Evolutionary conservation across 1,140 invertebrate genomes (phyloP), one percentile per base, ranked within the genome.

Genomic region (Meteorus sp.): DNA sequence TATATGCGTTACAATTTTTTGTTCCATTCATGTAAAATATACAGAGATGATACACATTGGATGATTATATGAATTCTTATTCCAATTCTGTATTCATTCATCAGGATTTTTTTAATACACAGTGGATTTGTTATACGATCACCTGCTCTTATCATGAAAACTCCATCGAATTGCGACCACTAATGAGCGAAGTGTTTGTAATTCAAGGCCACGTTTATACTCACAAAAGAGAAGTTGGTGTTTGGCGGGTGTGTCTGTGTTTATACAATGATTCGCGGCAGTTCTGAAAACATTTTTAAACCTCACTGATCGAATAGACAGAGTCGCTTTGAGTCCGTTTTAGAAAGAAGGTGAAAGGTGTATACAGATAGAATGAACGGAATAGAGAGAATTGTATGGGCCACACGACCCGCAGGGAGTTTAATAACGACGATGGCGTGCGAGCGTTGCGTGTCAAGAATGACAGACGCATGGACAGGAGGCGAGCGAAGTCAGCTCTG

Each of bases 391-490:
- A 52, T 52, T 25, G 41, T 31, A 39, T 35, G 37, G 57, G 37
- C 44, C 57, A 33, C 25, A 39, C 50, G 51, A 54, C 56, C 60
- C 56, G 56, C 47, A 62, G 29, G 39, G 19, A 45, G 27, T 43
- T 58, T 70, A 71, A 72, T 74, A 74, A 73, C 69, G 71, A 63
- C 55, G 60, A n/a, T 70, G 65, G 67, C 71, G 66, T 72, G 74
- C 66, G 67, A 68, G 33, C 54, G 66, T 78, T 74, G 76, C 76
- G 74, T 77, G 75, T 71, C 65, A 59, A 20, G 65, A 74, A 69
- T 74, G 76, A 78, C 73, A 76, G 72, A 72, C 70, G 62, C 67
- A 70, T 67, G 63, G 69, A 73, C 74, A 75, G 68, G 68, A 74
- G 73, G 72, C 60, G 64, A 73, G 73, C 71, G 74, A 27, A 71